Conservation (phyloP, 2,113 vertebrate species). For the Falco punctatus region DNA sequence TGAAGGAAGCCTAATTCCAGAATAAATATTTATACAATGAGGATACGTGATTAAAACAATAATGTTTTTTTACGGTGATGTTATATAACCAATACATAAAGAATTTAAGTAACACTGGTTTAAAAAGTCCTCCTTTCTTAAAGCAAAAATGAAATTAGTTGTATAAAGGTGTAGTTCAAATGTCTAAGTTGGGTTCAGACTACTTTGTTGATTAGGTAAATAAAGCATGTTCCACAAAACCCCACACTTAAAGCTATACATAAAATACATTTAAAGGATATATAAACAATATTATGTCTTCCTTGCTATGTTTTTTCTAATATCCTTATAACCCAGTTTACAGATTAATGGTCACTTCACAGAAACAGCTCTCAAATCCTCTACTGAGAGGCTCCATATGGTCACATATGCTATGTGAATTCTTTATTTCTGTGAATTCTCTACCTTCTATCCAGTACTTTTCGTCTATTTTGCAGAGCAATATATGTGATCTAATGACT, state of each 20-base stretch:
- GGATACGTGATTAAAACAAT: background rate
- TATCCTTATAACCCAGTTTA: background rate
- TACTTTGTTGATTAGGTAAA: background rate
- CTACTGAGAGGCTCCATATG: background rate
- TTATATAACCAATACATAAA: background rate
- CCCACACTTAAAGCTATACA: background rate
- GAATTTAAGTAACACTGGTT: background rate
- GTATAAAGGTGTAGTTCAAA: background rate
- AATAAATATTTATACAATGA: background rate
- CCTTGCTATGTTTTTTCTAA: background rate
- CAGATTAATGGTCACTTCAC: background rate
- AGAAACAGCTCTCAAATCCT: background rate
- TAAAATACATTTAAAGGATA: background rate
- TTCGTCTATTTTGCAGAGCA: background rate
- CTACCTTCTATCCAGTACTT: background rate
- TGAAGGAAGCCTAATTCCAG: background rate
- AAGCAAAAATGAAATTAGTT: background rate
- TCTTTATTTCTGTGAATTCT: background rate
- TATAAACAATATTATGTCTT: background rate
- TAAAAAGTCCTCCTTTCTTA: background rate
- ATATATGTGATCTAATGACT: background rate
- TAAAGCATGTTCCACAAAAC: rapidly evolving
- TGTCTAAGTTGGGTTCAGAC: background rate
- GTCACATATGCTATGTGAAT: background rate
- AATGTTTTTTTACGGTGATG: background rate